phyloP scores from a whole-genome alignment of 1,140 invertebrate genomes.

The Drosophila kepulauana region DNA sequence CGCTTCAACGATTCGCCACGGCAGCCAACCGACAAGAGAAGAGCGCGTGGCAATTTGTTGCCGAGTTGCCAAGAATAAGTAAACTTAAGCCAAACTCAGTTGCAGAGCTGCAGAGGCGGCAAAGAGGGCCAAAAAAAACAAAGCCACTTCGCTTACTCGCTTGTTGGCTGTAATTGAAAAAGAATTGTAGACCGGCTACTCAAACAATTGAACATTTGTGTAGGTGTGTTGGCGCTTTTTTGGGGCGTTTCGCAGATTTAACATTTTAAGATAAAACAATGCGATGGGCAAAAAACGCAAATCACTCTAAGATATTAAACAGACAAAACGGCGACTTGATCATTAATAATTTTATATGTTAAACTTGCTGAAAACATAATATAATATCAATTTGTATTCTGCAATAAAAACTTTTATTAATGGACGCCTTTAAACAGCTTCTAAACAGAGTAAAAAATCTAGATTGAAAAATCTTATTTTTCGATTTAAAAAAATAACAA shows the following conservation, averaged over 20 bases:
- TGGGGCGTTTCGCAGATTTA: background rate
- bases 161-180: conserved; percentile 21
- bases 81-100: background rate
- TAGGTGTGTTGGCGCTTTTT: background rate
- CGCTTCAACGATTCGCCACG: conserved; percentile 74
- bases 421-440: too few species aligned
- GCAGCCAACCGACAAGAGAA: conserved; percentile 29
- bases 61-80: conserved; percentile 29
- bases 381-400: too few species aligned
- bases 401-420: too few species aligned
- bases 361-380: too few species aligned
- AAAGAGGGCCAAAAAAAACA: background rate
- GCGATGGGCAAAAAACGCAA: background rate
- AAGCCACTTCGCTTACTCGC: conserved; percentile 2
- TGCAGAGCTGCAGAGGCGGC: background rate
- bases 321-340: too few species aligned
- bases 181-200: conserved; percentile 5
- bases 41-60: conserved; percentile 49
- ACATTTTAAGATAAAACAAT: conserved; percentile 1
- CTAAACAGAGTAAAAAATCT: too few species aligned
- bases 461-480: too few species aligned
- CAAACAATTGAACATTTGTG: conserved; percentile 16
- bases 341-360: too few species aligned
- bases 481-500: too few species aligned
- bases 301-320: background rate